These are phyloP conservation scores for Caenorhabditis becei DNA, from an alignment of 2,888 invertebrate species.

Conservation along the genomic window DNA sequence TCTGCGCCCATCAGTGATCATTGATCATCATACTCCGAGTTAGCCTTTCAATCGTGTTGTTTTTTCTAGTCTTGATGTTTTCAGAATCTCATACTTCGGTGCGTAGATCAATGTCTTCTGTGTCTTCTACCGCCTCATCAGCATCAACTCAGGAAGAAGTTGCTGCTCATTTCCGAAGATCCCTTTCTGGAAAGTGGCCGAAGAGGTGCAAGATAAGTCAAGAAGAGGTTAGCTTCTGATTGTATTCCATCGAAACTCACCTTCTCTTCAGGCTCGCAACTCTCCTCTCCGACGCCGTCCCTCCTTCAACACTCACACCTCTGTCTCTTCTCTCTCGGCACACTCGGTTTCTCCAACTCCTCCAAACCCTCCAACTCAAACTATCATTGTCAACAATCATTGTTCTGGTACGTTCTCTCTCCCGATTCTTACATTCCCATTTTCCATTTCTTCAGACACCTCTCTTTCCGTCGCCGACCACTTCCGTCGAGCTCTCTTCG, in stretches of 20 bases:
- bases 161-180: slow-evolving; percentile 63
- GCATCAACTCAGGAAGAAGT: slow-evolving; percentile 58
- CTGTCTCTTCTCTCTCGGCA: slow-evolving; percentile 50
- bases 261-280: slow-evolving; percentile 31
- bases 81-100: slow-evolving; percentile 51
- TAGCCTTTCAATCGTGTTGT: too few species aligned
- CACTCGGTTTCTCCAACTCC: slow-evolving; percentile 47
- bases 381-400: slow-evolving; percentile 49
- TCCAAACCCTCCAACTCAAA: slow-evolving; percentile 17
- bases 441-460: slow-evolving; percentile 37
- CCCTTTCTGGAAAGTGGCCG: slow-evolving; percentile 68
- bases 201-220: slow-evolving; percentile 56
- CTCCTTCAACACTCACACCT: slow-evolving; percentile 67
- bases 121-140: slow-evolving; percentile 28
- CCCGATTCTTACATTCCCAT: background rate
- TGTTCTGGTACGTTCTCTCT: slow-evolving; percentile 28
- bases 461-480: slow-evolving; percentile 65
- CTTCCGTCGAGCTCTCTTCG: slow-evolving; percentile 63
- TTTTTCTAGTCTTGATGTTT: too few species aligned
- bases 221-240: slow-evolving; percentile 49
- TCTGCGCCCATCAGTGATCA: slow-evolving; percentile 57
- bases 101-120: slow-evolving; percentile 61
- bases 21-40: slow-evolving; percentile 46
- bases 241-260: background rate
- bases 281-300: slow-evolving; percentile 66